phyloP scores from a whole-genome alignment of 2,888 invertebrate genomes.

The Himalopsyche kuldschensis region DNA sequence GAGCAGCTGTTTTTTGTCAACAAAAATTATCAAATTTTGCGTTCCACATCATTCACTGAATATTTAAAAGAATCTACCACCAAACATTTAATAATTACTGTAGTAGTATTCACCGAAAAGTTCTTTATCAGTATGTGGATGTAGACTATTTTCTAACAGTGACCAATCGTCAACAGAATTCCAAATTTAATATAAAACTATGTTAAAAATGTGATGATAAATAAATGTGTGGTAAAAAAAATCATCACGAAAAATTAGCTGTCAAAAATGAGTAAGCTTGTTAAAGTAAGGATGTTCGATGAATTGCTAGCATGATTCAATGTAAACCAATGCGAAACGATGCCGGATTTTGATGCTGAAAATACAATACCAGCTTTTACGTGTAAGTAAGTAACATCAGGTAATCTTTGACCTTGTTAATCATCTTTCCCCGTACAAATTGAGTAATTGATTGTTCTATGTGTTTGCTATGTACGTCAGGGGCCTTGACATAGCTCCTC shows the following conservation, averaged over 20 bases:
- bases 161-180: background rate
- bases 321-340: background rate
- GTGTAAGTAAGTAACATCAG: background rate
- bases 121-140: background rate
- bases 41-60: background rate
- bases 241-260: background rate
- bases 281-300: background rate
- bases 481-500: background rate
- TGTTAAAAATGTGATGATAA: too few species aligned
- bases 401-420: background rate
- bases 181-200: too few species aligned
- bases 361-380: background rate
- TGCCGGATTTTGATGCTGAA: background rate
- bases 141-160: background rate
- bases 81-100: background rate
- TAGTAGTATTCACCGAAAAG: background rate
- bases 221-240: background rate
- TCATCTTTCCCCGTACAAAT: background rate
- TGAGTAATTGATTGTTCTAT: background rate
- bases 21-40: too few species aligned
- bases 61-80: background rate
- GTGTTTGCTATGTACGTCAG: background rate
- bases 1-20: too few species aligned
- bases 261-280: background rate
- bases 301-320: background rate